These are phyloP conservation scores for Conops quadrifasciatus DNA, from an alignment of 2,888 invertebrate species.

Conservation along the genomic window DNA sequence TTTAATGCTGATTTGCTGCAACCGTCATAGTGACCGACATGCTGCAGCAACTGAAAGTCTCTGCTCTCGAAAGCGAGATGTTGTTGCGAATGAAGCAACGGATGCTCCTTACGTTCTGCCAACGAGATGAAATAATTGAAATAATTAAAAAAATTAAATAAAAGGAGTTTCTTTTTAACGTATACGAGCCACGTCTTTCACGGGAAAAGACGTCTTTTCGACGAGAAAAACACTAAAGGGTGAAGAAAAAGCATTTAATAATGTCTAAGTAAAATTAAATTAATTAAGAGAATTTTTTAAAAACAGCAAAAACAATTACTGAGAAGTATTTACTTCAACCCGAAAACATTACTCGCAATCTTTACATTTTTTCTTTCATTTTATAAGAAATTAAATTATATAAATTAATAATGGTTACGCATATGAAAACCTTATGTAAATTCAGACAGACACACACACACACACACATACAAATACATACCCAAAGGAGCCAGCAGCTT, in stretches of 20 bases:
- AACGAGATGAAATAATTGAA: neutral
- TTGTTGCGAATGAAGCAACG: constrained; percentile 46
- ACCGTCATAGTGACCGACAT: constrained; percentile 36
- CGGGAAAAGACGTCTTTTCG: no score
- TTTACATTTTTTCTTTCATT: no score
- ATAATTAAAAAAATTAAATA: neutral
- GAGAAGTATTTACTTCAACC: no score
- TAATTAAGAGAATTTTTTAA: no score
- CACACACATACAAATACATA: constrained; percentile 46
- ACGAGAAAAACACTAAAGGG: no score
- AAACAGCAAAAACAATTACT: no score
- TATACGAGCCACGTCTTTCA: no score
- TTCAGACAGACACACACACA: constrained; percentile 2
- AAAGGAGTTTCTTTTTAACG: no score
- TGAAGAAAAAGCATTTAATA: no score
- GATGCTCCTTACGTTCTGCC: constrained; percentile 60
- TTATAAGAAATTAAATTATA: no score
- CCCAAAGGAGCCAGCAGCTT: constrained; percentile 68
- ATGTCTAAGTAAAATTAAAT: no score
- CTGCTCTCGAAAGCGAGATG: constrained; percentile 54
- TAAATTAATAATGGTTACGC: neutral
- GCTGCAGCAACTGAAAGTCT: constrained; percentile 40
- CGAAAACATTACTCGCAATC: no score
- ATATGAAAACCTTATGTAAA: neutral
- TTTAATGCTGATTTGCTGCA: constrained; percentile 48